Conservation (phyloP, 2,888 invertebrate species). For the Mylabris sibirica region DNA sequence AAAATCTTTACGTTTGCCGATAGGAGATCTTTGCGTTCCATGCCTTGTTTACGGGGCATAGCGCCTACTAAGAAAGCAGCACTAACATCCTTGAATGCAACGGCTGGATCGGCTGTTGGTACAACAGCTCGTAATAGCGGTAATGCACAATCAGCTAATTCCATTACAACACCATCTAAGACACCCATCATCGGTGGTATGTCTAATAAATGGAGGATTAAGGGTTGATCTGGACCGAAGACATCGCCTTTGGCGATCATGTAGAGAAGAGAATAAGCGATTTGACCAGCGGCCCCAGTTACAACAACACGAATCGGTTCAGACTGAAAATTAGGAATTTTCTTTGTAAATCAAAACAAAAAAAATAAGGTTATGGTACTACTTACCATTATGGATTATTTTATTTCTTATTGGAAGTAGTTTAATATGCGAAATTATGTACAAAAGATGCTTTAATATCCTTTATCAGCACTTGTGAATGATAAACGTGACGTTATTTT, state of each 20-base stretch:
- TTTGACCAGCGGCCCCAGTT: conserved; percentile 99
- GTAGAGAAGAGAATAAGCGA: conserved; percentile 95
- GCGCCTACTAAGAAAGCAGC: conserved; percentile 97
- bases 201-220: conserved; percentile 90
- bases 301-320: conserved; percentile 92
- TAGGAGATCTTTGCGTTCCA: conserved; percentile 98
- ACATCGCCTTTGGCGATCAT: conserved; percentile 96
- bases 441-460: neutral
- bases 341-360: neutral
- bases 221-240: conserved; percentile 87
- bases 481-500: conserved; percentile 10
- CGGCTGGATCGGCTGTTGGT: conserved; percentile 86
- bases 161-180: conserved; percentile 98
- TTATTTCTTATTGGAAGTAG: neutral
- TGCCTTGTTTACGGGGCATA: conserved; percentile 97
- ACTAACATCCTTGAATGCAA: conserved; percentile 95
- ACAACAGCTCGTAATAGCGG: conserved; percentile 85
- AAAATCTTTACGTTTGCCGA: conserved; percentile 98
- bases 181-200: conserved; percentile 95
- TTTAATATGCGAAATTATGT: neutral
- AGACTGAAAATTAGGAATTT: conserved; percentile 64
- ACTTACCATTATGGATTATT: neutral
- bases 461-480: neutral
- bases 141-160: conserved; percentile 93
- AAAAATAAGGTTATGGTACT: neutral